Base-by-base conservation (phyloP, 2,888 invertebrate genomes). In the Drosophila leonis region DNA sequence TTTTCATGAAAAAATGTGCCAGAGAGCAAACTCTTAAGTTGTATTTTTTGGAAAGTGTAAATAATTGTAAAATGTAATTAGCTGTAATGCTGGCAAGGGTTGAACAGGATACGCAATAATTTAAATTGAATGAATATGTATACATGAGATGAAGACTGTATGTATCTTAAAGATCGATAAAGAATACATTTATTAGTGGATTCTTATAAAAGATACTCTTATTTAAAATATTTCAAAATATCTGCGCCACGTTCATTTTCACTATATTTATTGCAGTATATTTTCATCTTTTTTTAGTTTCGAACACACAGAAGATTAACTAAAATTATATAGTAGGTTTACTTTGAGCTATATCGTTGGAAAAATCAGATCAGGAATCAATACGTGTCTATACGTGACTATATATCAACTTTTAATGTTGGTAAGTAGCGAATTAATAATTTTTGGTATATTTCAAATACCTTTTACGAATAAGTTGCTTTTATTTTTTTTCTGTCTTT, bases 1-100 rank as follows among this genome's bases (percentile, higher is more conserved):
- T 65, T 90, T 82, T 65, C 80, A 44, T 57, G 66, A 70, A 81
- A 70, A 78, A 65, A 72, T 75, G 60, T 64, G 67, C 66, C 86
- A 82, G 65, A 51, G 67, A 57, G 46, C 44, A 55, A 61, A 65
- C 72, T 71, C 74, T 62, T 59, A 37, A 79, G 79, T 82, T 82
- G 3, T 31, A 57, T 68, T 72, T 70, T 73, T 65, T 54, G 20
- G 72, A 80, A 86, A 86, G 78, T 90, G 90, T 80, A 78, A 88
- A 86, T 88, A 90, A 90, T 88, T 70, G 44, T 46, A 46, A 27
- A 82, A 85, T 64, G 75, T 67, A 73, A 59, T 48, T 54, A 44
- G 18, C 15, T 10, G n/a, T 20, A 31, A 55, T 27, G 33, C 20
- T 4, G 37, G 31, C 24, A 70, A 56, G 18, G 37, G 8, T 44